A percentile compares a stretch with the other conserved stretches of the same genome.
Conservation (phyloP, 2,113 vertebrate genomes). For the Stigmatopora argus region DNA sequence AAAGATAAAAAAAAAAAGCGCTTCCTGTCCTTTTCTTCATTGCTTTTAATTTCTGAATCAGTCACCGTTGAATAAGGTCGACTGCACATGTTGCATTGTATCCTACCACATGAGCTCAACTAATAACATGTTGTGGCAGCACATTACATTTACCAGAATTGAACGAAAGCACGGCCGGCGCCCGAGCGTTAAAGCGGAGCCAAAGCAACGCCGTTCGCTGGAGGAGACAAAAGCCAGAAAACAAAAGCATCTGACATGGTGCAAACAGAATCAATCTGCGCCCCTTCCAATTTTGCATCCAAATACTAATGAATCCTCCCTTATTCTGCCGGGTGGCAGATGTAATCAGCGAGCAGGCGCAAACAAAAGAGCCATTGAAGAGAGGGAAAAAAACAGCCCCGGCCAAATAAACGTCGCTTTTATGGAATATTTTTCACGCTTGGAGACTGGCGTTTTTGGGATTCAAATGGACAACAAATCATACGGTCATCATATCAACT, state of each 20-base stretch:
- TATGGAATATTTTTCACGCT: slow-evolving; percentile 15
- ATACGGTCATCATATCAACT: slow-evolving; percentile 1
- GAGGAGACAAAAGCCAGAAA: neutral
- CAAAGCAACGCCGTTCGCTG: neutral
- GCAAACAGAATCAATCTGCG: slow-evolving; percentile 5
- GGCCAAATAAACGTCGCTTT: slow-evolving; percentile 9
- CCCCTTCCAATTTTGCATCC: neutral
- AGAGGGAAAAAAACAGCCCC: neutral
- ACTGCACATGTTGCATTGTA: slow-evolving; percentile 11
- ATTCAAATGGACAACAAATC: slow-evolving; percentile 10
- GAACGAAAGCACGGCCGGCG: slow-evolving; percentile 11
- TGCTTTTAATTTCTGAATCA: no score
- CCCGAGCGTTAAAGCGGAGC: slow-evolving; percentile 15
- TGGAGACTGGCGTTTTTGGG: slow-evolving; percentile 8
- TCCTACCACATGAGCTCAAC: slow-evolving; percentile 1
- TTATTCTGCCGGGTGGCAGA: neutral
- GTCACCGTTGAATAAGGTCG: neutral
- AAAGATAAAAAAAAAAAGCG: no score
- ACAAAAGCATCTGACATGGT: slow-evolving; percentile 11
- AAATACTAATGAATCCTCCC: slow-evolving; percentile 22
- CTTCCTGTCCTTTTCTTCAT: no score
- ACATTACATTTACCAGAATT: slow-evolving; percentile 14
- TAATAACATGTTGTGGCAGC: slow-evolving; percentile 21
- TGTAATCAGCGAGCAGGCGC: slow-evolving; percentile 6
- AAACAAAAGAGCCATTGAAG: slow-evolving; percentile 25